A percentile compares a stretch with the other conserved stretches of the same genome.
Evolutionary conservation across 2,797 vertebrate species (phyloP).

Genomic region (Hozukius guyotensis): DNA sequence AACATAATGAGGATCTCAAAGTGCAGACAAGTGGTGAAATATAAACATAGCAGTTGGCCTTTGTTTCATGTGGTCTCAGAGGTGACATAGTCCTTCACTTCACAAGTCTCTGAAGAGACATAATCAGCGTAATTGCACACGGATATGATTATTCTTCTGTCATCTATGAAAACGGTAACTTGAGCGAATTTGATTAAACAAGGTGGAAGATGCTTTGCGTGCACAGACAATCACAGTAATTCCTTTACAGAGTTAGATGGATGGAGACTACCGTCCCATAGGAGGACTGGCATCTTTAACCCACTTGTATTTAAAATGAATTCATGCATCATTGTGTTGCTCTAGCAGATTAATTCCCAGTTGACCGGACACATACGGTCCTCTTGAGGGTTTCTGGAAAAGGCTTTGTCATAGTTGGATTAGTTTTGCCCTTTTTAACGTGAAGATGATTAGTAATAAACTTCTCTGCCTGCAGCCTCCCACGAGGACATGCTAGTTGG

Average conservation of each 20-base stretch:
- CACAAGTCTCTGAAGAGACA: slow-evolving; percentile 58
- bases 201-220: slow-evolving; percentile 25
- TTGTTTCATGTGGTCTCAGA: slow-evolving; percentile 61
- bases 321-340: slow-evolving; percentile 47
- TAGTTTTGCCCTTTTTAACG: slow-evolving; percentile 48
- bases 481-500: slow-evolving; percentile 42
- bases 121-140: slow-evolving; percentile 68
- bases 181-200: slow-evolving; percentile 57
- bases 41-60: slow-evolving; percentile 60
- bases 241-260: slow-evolving; percentile 31
- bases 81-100: slow-evolving; percentile 66
- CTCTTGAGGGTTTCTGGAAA: slow-evolving; percentile 48
- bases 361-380: slow-evolving; percentile 31
- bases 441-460: slow-evolving; percentile 58
- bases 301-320: slow-evolving; percentile 57
- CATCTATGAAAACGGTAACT: slow-evolving; percentile 64
- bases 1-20: slow-evolving; percentile 59
- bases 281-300: slow-evolving; percentile 52
- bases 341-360: slow-evolving; percentile 52
- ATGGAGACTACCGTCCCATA: slow-evolving; percentile 17
- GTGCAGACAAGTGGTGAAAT: slow-evolving; percentile 42
- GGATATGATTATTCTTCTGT: slow-evolving; percentile 61
- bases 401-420: slow-evolving; percentile 60
- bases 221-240: slow-evolving; percentile 26
- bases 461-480: slow-evolving; percentile 49